Conservation (phyloP, 2,113 vertebrate species). For the Atrichornis clamosus region DNA sequence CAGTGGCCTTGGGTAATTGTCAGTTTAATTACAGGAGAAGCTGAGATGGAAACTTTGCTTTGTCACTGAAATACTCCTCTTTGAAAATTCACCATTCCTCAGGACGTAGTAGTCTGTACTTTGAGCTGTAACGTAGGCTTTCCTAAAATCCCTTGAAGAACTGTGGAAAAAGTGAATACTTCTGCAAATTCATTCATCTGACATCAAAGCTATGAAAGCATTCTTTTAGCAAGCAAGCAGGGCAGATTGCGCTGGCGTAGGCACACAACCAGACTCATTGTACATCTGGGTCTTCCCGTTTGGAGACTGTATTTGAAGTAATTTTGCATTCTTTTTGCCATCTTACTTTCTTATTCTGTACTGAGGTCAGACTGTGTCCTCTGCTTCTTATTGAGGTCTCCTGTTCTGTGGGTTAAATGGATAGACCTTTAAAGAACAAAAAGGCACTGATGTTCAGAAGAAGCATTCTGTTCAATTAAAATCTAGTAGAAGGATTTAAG, state of each 20-base stretch:
- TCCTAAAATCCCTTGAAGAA: conserved; percentile 32
- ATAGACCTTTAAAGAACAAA: conserved; percentile 17
- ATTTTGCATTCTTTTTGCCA: neutral
- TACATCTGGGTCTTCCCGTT: neutral
- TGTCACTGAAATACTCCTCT: conserved; percentile 29
- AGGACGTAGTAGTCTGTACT: neutral
- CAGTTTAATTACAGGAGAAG: conserved; percentile 42
- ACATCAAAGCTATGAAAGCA: conserved; percentile 44
- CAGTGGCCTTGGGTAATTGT: conserved; percentile 44
- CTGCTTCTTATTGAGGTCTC: neutral
- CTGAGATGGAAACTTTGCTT: conserved; percentile 1
- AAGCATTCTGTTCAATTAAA: conserved; percentile 13
- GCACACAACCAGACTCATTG: conserved; percentile 24
- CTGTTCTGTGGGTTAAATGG: conserved; percentile 13
- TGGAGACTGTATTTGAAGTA: conserved; percentile 39
- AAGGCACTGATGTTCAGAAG: conserved; percentile 27
- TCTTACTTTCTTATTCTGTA: neutral
- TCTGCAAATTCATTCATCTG: conserved; percentile 47
- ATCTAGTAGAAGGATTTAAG: conserved; percentile 29
- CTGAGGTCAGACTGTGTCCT: neutral
- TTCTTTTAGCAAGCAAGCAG: conserved; percentile 18
- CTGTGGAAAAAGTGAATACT: conserved; percentile 25
- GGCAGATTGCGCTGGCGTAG: neutral
- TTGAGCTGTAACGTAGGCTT: neutral
- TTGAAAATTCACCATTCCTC: neutral